Conservation (phyloP, 2,888 invertebrate species). For the Sisyra nigra region DNA sequence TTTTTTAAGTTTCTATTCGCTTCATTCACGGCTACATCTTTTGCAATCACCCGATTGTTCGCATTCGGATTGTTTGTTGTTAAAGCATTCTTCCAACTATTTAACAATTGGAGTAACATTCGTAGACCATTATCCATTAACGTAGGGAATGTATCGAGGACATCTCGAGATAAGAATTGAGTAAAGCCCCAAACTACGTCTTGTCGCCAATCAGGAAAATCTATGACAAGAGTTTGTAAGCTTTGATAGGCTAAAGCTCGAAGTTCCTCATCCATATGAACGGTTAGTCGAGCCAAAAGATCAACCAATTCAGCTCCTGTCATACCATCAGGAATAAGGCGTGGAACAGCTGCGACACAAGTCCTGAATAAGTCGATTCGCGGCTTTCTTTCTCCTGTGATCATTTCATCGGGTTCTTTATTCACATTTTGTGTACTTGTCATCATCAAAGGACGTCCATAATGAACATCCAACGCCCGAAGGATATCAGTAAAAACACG, state of each 20-base stretch:
- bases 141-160: constrained; percentile 75
- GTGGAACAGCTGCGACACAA: constrained; percentile 95
- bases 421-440: constrained; percentile 92
- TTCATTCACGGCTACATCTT: constrained; percentile 2
- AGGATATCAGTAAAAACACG: constrained; percentile 93
- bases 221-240: constrained; percentile 85
- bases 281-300: constrained; percentile 79
- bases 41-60: not conserved
- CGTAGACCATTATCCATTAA: constrained; percentile 86
- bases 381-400: constrained; percentile 91
- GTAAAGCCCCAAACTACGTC: constrained; percentile 90
- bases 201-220: constrained; percentile 95
- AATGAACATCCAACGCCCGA: constrained; percentile 85
- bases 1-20: constrained; percentile 14
- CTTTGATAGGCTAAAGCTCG: constrained; percentile 87
- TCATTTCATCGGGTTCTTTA: constrained; percentile 83
- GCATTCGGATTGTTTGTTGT: constrained; percentile 18
- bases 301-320: constrained; percentile 88
- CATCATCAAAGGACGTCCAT: constrained; percentile 93
- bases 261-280: constrained; percentile 97
- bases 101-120: constrained; percentile 80
- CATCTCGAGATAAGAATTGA: constrained; percentile 86
- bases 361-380: constrained; percentile 95
- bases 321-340: constrained; percentile 96
- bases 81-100: constrained; percentile 81